phyloP scores from a whole-genome alignment of 2,113 vertebrate genomes.

The Peromyscus maniculatus region DNA sequence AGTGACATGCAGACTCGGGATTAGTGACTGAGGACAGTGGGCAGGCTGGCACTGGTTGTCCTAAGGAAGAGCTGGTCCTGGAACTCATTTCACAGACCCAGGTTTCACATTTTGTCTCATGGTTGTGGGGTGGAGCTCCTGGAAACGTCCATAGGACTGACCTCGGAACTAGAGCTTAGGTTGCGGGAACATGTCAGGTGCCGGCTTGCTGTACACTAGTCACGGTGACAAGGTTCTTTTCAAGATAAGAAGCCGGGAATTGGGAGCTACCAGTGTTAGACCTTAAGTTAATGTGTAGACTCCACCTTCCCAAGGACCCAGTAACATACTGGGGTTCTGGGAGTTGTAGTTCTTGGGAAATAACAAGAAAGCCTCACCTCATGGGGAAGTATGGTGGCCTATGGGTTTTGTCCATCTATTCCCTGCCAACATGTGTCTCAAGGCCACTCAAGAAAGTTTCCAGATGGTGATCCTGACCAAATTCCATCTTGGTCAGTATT shows the following conservation, averaged over 20 bases:
- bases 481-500: too few species aligned
- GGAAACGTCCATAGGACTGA: conserved; percentile 28
- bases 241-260: not conserved
- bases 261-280: not conserved
- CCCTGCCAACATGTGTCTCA: too few species aligned
- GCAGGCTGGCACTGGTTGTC: not conserved
- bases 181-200: conserved; percentile 33
- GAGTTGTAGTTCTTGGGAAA: too few species aligned
- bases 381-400: too few species aligned
- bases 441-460: too few species aligned
- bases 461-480: too few species aligned
- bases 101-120: not conserved
- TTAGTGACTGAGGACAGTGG: not conserved
- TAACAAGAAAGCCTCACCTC: too few species aligned
- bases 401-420: too few species aligned
- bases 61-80: not conserved
- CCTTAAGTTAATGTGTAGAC: not conserved
- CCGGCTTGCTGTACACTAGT: conserved; percentile 4
- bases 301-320: too few species aligned
- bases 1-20: not conserved
- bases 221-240: not conserved
- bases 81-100: not conserved
- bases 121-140: not conserved
- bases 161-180: not conserved
- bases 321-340: too few species aligned